phyloP scores from a whole-genome alignment of 1,140 invertebrate genomes.

The Scaptomyza graminum region DNA sequence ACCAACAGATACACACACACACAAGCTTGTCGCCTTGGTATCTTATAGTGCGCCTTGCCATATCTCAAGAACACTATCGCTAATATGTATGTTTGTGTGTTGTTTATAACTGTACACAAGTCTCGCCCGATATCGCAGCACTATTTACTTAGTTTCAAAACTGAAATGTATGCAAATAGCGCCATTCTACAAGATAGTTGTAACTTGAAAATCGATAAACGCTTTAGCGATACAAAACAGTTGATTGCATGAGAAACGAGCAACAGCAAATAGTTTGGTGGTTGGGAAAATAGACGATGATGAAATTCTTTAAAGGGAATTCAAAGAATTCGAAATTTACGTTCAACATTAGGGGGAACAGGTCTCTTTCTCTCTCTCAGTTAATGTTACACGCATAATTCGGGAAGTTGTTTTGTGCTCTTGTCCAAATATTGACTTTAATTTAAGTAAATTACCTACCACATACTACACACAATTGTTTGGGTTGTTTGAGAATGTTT shows the following conservation, averaged over 20 bases:
- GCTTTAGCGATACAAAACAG: constrained; percentile 45
- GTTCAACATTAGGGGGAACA: background rate
- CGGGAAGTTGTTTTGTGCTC: constrained; percentile 20
- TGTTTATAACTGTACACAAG: background rate
- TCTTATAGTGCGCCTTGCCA: constrained; percentile 29
- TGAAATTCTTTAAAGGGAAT: background rate
- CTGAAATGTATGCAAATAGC: constrained; percentile 71
- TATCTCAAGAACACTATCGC: constrained; percentile 69
- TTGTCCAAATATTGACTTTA: constrained; percentile 69
- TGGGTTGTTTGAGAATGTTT: constrained; percentile 4
- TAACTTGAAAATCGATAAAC: constrained; percentile 70
- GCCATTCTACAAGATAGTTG: constrained; percentile 8
- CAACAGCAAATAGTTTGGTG: background rate
- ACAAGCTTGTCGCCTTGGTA: constrained; percentile 10
- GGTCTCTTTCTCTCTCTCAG: constrained; percentile 10
- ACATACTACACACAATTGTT: too few species aligned
- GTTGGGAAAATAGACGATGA: background rate
- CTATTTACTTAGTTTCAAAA: constrained; percentile 65
- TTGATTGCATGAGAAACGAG: constrained; percentile 55
- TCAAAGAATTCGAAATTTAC: constrained; percentile 67
- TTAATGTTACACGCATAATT: constrained; percentile 42
- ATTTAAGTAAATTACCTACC: constrained; percentile 19
- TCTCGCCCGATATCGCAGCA: constrained; percentile 38
- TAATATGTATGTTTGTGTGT: constrained; percentile 24
- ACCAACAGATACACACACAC: constrained; percentile 33